Evolutionary conservation across 2,888 invertebrate species (phyloP).

Genomic region (Drosophila percnosoma): DNA sequence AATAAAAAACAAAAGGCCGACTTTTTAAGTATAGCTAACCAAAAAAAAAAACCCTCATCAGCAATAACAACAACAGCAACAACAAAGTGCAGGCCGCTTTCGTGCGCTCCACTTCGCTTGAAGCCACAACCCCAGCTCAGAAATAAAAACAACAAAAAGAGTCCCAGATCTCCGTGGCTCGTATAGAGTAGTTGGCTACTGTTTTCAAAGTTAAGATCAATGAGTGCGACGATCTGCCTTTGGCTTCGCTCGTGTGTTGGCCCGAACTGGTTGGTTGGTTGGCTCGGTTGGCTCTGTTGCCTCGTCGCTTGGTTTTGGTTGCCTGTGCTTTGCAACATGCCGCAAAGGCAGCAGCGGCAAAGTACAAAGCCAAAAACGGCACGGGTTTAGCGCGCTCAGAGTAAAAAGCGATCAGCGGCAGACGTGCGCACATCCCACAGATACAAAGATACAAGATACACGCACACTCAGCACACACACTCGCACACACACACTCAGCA

Average conservation of each 20-base stretch:
- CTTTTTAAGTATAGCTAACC: conserved; percentile 74
- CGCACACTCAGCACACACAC: conserved; percentile 25
- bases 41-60: conserved; percentile 67
- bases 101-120: conserved; percentile 72
- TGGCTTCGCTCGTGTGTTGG: conserved; percentile 44
- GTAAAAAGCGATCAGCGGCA: conserved; percentile 79
- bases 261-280: conserved; percentile 36
- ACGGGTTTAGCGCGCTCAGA: conserved; percentile 84
- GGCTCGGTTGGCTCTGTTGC: neutral
- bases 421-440: conserved; percentile 69
- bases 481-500: conserved; percentile 21
- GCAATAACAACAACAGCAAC: conserved; percentile 60
- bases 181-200: conserved; percentile 74
- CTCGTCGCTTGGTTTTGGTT: conserved; percentile 9
- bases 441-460: conserved; percentile 51
- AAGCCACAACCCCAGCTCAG: conserved; percentile 38
- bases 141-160: conserved; percentile 37
- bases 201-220: conserved; percentile 83
- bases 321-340: conserved; percentile 82
- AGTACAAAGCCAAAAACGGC: conserved; percentile 83
- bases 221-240: conserved; percentile 72
- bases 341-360: conserved; percentile 80
- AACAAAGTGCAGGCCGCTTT: conserved; percentile 78
- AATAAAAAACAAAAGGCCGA: conserved; percentile 56
- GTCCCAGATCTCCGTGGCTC: conserved; percentile 44